phyloP scores from a whole-genome alignment of 2,113 vertebrate genomes.

The Lampris incognitus region DNA sequence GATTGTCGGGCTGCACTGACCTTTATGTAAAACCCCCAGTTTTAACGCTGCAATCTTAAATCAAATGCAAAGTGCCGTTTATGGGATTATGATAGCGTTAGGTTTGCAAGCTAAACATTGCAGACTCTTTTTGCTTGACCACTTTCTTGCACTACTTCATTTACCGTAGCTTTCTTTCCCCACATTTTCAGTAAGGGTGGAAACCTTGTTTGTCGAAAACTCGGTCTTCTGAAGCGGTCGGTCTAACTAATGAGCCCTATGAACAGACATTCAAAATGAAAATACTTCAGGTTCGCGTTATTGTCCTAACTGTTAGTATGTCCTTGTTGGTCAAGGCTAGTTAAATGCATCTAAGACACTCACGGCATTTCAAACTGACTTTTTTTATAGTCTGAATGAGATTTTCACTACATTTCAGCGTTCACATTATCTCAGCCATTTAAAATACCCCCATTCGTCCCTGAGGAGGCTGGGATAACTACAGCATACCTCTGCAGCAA shows the following conservation, averaged over 20 bases:
- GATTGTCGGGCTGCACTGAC: conserved; percentile 73
- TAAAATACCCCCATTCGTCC: background rate
- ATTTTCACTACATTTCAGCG: background rate
- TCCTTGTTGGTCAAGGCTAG: conserved; percentile 9
- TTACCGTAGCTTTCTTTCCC: conserved; percentile 38
- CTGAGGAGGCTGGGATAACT: background rate
- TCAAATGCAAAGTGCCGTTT: conserved; percentile 56
- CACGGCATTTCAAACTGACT: too few species aligned
- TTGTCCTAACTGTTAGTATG: background rate
- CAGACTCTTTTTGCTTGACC: conserved; percentile 41
- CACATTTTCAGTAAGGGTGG: conserved; percentile 48
- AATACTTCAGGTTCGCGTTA: conserved; percentile 18
- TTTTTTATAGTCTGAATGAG: background rate
- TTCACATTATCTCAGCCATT: conserved; percentile 14
- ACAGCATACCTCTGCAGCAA: conserved; percentile 4
- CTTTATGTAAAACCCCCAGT: conserved; percentile 59
- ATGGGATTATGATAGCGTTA: conserved; percentile 54
- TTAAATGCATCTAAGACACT: background rate
- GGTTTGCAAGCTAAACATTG: conserved; percentile 64
- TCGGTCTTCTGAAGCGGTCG: background rate
- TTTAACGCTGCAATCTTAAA: conserved; percentile 61
- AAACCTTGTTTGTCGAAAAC: conserved; percentile 48
- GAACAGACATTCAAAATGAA: conserved; percentile 15
- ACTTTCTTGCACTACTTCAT: conserved; percentile 41
- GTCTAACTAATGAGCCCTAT: background rate